Conservation (phyloP, 2,113 vertebrate species). For the Rostratula benghalensis region DNA sequence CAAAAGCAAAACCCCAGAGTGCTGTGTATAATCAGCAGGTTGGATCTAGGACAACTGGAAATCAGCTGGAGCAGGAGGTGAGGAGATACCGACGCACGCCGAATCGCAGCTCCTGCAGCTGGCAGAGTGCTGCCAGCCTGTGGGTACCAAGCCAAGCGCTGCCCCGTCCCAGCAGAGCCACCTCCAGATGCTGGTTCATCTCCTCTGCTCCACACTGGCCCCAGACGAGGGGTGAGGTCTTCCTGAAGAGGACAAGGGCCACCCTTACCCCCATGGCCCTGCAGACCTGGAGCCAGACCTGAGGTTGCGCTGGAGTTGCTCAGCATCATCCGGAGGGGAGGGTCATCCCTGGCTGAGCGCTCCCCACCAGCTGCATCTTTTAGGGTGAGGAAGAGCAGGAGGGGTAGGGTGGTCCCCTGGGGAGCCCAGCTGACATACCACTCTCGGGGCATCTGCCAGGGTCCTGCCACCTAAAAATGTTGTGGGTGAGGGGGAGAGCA, state of each 20-base stretch:
- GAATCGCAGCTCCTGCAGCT: neutral
- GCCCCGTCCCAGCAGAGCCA: neutral
- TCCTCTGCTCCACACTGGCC: neutral
- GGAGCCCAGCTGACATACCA: rapidly evolving
- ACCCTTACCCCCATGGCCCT: no score
- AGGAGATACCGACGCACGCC: neutral
- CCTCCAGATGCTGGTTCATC: neutral
- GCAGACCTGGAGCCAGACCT: neutral
- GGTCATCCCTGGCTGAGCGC: neutral
- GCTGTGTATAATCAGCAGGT: constrained; percentile 12
- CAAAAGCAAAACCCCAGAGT: neutral
- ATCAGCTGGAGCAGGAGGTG: neutral
- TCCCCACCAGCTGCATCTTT: neutral
- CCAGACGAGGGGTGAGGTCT: neutral
- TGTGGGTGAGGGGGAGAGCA: neutral
- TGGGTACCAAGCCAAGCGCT: rapidly evolving
- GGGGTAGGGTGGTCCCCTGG: rapidly evolving
- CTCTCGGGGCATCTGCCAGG: neutral
- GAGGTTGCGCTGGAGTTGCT: neutral
- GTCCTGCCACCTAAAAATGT: neutral
- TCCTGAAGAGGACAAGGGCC: neutral
- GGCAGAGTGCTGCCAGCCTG: rapidly evolving
- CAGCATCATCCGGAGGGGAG: neutral
- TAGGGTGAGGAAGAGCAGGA: neutral
- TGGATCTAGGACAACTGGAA: constrained; percentile 60